These are phyloP conservation scores for Drosophila bipectinata DNA, from an alignment of 1,140 invertebrate species.

Conservation along the genomic window DNA sequence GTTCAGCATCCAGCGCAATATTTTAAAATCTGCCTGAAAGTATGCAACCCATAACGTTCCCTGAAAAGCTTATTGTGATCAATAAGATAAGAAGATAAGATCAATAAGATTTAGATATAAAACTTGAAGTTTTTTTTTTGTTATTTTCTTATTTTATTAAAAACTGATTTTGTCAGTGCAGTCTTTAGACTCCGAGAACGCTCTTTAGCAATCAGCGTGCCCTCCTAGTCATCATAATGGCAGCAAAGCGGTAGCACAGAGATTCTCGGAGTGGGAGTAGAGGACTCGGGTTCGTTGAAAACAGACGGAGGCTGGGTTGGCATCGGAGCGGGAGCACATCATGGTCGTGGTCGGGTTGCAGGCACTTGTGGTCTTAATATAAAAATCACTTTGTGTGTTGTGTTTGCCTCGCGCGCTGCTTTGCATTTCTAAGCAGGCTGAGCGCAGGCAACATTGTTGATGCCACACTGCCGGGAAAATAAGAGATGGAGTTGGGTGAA, in stretches of 20 bases:
- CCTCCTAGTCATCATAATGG: slow-evolving; percentile 76
- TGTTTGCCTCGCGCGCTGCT: slow-evolving; percentile 74
- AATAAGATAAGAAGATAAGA: too few relatives aligned
- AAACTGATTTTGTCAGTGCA: slow-evolving; percentile 5
- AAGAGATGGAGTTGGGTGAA: background rate
- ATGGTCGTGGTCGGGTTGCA: slow-evolving; percentile 47
- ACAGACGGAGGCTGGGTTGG: background rate
- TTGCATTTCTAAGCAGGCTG: slow-evolving; percentile 77
- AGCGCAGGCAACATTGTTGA: slow-evolving; percentile 67
- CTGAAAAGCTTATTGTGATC: too few relatives aligned
- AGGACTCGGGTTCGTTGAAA: background rate
- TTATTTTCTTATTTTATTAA: background rate
- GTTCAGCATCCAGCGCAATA: background rate
- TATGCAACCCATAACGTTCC: background rate
- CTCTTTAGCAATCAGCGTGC: slow-evolving; percentile 74
- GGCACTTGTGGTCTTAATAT: slow-evolving; percentile 81
- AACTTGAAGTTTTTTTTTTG: background rate
- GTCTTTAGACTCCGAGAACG: slow-evolving; percentile 20
- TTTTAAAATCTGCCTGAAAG: background rate
- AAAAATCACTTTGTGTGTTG: slow-evolving; percentile 83
- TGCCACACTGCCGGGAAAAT: slow-evolving; percentile 43
- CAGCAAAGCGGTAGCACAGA: slow-evolving; percentile 67
- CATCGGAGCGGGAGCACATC: background rate
- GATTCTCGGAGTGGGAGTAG: slow-evolving; percentile 7
- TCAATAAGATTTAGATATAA: too few relatives aligned